Conservation (phyloP, 2,888 invertebrate species). For the Eretmocerus hayati region DNA sequence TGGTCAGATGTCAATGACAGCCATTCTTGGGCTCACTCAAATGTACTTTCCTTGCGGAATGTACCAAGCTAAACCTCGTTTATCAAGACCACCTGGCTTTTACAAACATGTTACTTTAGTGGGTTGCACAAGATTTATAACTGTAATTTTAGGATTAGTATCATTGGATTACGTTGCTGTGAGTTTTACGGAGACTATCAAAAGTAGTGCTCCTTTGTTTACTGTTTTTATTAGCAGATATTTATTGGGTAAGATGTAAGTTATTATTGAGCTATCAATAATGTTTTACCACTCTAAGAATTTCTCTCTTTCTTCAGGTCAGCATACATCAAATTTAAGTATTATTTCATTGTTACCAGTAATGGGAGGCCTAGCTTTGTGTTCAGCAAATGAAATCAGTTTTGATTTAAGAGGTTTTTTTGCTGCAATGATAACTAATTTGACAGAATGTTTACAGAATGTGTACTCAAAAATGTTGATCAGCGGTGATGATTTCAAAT, state of each 20-base stretch:
- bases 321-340: constrained; percentile 58
- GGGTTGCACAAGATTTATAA: constrained; percentile 66
- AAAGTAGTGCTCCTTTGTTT: constrained; percentile 73
- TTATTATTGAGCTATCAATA: constrained; percentile 6
- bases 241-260: constrained; percentile 50
- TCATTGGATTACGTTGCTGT: constrained; percentile 72
- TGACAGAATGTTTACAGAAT: constrained; percentile 73
- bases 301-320: constrained; percentile 46
- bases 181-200: constrained; percentile 75
- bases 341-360: constrained; percentile 68
- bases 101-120: constrained; percentile 67
- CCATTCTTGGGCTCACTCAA: constrained; percentile 66
- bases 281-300: background rate
- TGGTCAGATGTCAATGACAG: constrained; percentile 69
- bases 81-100: constrained; percentile 61
- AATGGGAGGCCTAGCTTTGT: constrained; percentile 68
- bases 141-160: constrained; percentile 66
- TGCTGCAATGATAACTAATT: constrained; percentile 70
- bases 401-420: constrained; percentile 66
- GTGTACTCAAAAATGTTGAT: constrained; percentile 73
- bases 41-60: constrained; percentile 68
- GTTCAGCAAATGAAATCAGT: constrained; percentile 70
- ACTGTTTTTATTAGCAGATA: constrained; percentile 67
- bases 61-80: constrained; percentile 56
- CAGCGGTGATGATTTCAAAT: constrained; percentile 66